Conservation (phyloP, 2,113 vertebrate species). For the Psephotus haematonotus region DNA sequence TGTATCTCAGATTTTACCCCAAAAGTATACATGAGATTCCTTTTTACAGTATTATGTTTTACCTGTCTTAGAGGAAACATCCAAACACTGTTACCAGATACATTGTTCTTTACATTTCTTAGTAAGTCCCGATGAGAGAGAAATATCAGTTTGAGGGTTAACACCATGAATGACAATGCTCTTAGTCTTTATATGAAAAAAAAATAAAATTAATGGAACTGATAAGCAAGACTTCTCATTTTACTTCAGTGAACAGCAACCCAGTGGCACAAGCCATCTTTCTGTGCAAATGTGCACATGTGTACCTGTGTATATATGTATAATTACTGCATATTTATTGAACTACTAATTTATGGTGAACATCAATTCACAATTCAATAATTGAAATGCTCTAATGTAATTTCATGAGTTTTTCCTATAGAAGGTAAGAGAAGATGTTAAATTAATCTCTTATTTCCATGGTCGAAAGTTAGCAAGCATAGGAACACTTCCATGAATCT, state of each 20-base stretch:
- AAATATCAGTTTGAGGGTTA: neutral
- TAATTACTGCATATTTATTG: neutral
- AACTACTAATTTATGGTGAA: neutral
- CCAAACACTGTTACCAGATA: neutral
- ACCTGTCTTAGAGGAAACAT: neutral
- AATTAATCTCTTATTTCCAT: neutral
- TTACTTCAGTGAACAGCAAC: neutral
- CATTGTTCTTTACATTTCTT: neutral
- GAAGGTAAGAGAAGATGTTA: neutral
- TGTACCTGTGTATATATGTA: too few species aligned
- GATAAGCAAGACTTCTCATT: neutral
- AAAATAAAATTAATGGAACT: neutral
- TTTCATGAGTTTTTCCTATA: neutral
- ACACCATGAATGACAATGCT: rapidly evolving
- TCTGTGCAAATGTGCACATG: rapidly evolving
- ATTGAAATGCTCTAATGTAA: neutral
- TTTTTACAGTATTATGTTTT: neutral
- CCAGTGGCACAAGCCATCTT: neutral
- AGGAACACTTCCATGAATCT: neutral
- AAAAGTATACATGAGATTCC: rapidly evolving
- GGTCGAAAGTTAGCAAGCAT: neutral
- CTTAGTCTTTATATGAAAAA: neutral
- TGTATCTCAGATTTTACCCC: neutral
- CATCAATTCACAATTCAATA: neutral
- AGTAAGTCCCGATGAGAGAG: neutral